These are phyloP conservation scores for Tolypeutes matacus DNA, from an alignment of 2,797 vertebrate species.

Conservation along the genomic window DNA sequence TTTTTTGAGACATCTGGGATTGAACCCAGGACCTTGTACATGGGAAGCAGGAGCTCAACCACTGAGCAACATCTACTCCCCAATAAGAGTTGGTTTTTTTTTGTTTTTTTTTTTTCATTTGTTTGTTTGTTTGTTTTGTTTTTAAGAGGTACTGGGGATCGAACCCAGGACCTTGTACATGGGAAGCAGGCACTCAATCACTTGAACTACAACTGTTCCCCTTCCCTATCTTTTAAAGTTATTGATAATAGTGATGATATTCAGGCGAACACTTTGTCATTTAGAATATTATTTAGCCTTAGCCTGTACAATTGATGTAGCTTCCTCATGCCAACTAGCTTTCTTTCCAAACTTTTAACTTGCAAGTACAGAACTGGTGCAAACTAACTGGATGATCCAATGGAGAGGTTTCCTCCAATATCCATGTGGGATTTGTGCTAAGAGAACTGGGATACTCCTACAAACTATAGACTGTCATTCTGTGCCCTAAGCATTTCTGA, in stretches of 20 bases:
- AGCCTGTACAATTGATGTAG: constrained; percentile 35
- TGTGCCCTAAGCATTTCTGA: not conserved
- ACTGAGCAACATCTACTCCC: too few species aligned
- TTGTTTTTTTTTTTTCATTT: too few species aligned
- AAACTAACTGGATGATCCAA: not conserved
- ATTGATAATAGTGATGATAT: not conserved
- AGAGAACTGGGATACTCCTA: not conserved
- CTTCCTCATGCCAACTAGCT: constrained; percentile 88
- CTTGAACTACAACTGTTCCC: not conserved
- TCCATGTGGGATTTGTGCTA: not conserved
- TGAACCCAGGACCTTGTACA: too few species aligned
- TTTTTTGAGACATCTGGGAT: too few species aligned
- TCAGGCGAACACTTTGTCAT: not conserved
- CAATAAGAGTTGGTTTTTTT: too few species aligned
- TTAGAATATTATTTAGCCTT: constrained; percentile 83
- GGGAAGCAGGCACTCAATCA: too few species aligned
- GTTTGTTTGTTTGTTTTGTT: too few species aligned
- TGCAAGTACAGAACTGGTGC: not conserved
- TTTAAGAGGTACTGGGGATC: too few species aligned
- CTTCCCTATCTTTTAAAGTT: constrained; percentile 53
- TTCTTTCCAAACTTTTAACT: constrained; percentile 88
- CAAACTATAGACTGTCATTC: not conserved
- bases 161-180: too few species aligned
- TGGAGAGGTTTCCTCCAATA: not conserved
- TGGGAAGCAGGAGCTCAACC: too few species aligned